phyloP scores from a whole-genome alignment of 2,797 vertebrate species.

The Anas acuta region DNA sequence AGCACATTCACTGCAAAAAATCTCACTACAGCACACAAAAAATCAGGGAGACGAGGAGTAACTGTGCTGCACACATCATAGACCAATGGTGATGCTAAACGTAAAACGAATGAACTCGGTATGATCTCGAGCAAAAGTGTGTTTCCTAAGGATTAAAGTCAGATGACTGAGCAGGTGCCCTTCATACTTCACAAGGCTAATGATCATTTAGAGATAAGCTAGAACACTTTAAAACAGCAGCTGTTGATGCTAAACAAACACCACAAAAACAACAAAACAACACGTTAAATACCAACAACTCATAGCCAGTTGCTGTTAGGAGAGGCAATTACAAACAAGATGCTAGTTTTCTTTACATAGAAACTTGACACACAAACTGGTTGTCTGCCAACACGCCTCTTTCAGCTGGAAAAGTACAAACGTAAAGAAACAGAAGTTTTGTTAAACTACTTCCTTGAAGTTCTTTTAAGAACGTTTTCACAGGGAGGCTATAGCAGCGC shows the following conservation, averaged over 20 bases:
- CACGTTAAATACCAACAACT: neutral
- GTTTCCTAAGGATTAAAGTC: neutral
- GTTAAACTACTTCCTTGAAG: neutral
- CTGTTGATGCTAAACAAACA: neutral
- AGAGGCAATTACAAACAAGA: constrained; percentile 6
- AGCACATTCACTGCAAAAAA: accelerated
- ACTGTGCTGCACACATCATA: neutral
- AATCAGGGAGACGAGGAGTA: neutral
- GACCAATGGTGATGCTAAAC: neutral
- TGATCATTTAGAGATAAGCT: neutral
- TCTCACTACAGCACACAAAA: accelerated
- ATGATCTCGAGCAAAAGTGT: neutral
- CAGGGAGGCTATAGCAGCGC: neutral
- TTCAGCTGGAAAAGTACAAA: constrained; percentile 55
- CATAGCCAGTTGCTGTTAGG: neutral
- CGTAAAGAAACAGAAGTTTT: neutral
- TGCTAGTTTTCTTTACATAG: neutral
- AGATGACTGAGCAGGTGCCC: accelerated
- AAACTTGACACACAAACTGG: constrained; percentile 21
- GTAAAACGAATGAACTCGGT: accelerated
- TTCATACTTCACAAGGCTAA: neutral
- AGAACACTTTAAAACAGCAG: neutral
- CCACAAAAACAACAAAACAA: neutral
- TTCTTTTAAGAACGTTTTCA: neutral
- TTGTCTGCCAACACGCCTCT: constrained; percentile 33